phyloP scores from a whole-genome alignment of 1,140 invertebrate genomes.

The Drosophila aff. region DNA sequence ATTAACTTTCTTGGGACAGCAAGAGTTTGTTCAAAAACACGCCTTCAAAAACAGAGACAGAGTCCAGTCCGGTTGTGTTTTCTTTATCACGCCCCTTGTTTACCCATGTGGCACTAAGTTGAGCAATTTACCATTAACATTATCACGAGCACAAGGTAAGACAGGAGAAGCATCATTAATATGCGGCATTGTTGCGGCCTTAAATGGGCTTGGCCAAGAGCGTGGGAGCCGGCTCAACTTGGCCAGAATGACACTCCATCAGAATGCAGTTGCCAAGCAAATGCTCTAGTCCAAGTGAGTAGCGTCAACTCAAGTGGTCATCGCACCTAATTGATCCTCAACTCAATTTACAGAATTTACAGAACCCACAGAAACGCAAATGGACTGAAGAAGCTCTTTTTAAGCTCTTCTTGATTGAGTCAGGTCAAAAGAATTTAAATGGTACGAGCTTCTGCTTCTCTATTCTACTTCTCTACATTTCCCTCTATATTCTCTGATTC shows the following conservation, averaged over 20 bases:
- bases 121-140: slow-evolving; percentile 40
- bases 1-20: slow-evolving; percentile 17
- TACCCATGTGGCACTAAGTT: slow-evolving; percentile 48
- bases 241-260: slow-evolving; percentile 32
- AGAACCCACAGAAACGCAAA: slow-evolving; percentile 5
- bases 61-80: neutral
- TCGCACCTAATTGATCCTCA: slow-evolving; percentile 60
- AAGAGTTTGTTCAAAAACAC: neutral
- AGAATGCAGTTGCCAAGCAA: slow-evolving; percentile 27
- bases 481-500: slow-evolving; percentile 15
- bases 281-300: slow-evolving; percentile 3
- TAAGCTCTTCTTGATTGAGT: slow-evolving; percentile 82
- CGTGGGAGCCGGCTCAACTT: slow-evolving; percentile 61
- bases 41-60: slow-evolving; percentile 6
- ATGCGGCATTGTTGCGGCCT: slow-evolving; percentile 54
- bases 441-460: slow-evolving; percentile 28
- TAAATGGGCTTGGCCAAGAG: slow-evolving; percentile 32
- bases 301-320: slow-evolving; percentile 47
- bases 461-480: slow-evolving; percentile 4
- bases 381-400: slow-evolving; percentile 41
- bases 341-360: slow-evolving; percentile 62
- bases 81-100: slow-evolving; percentile 35
- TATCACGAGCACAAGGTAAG: slow-evolving; percentile 47
- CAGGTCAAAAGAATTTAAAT: slow-evolving; percentile 84
- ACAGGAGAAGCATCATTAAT: slow-evolving; percentile 56